These are phyloP conservation scores for Oscheius sp. DNA, from an alignment of 2,888 invertebrate species.

Conservation along the genomic window DNA sequence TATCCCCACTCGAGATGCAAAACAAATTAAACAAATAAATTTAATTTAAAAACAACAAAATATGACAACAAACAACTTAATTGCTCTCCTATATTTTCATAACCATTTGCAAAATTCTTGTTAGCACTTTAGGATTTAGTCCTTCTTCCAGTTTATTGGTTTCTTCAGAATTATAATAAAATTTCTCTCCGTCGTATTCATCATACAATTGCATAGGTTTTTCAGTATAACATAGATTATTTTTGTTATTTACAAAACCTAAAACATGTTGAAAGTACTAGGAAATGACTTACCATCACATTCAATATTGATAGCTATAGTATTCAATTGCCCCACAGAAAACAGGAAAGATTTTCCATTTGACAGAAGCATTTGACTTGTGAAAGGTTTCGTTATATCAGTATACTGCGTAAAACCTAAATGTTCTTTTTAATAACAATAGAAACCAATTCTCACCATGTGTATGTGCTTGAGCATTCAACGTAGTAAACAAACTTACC, in stretches of 20 bases:
- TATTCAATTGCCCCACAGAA: constrained; percentile 91
- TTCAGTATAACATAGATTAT: constrained; percentile 53
- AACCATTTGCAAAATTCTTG: constrained; percentile 60
- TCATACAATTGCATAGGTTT: constrained; percentile 49
- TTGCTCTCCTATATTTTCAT: constrained; percentile 47
- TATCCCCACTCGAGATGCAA: too few species aligned
- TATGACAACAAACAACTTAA: constrained; percentile 2
- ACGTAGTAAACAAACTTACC: constrained; percentile 66
- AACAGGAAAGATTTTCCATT: constrained; percentile 89
- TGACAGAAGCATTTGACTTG: constrained; percentile 88
- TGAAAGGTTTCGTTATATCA: constrained; percentile 90
- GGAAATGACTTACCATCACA: constrained; percentile 46
- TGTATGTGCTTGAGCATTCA: constrained; percentile 71
- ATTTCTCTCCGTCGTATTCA: constrained; percentile 23
- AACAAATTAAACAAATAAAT: not conserved
- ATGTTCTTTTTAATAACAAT: constrained; percentile 15
- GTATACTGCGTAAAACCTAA: constrained; percentile 87
- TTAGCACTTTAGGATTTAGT: constrained; percentile 54
- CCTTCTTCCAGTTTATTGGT: constrained; percentile 30
- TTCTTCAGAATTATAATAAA: not conserved
- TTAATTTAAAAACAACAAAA: constrained; percentile 15
- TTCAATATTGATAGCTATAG: constrained; percentile 75
- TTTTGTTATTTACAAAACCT: constrained; percentile 55
- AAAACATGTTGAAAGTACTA: constrained; percentile 1
- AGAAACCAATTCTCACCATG: constrained; percentile 49